Evolutionary conservation across 2,113 vertebrate species (phyloP).

Genomic region (Struthidea cinerea): DNA sequence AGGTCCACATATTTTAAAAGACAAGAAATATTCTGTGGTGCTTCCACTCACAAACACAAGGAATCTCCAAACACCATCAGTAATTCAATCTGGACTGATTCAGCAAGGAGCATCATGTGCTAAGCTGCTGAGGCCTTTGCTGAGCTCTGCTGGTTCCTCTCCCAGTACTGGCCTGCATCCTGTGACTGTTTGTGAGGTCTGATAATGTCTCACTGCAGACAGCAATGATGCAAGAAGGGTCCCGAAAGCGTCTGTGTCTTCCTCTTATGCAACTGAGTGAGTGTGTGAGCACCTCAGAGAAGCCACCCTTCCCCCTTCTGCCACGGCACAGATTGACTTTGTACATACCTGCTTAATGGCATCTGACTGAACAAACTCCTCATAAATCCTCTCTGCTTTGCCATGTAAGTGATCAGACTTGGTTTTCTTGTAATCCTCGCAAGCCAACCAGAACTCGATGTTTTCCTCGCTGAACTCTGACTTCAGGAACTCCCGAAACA

Average conservation of each 20-base stretch:
- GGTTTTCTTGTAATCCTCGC: constrained; percentile 84
- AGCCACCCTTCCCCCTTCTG: neutral
- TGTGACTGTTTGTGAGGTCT: neutral
- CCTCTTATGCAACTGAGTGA: neutral
- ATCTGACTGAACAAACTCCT: constrained; percentile 81
- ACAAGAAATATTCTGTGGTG: neutral
- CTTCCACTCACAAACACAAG: neutral
- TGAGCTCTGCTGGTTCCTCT: neutral
- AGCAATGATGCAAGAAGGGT: neutral
- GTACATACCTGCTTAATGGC: constrained; percentile 83
- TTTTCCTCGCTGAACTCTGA: constrained; percentile 94
- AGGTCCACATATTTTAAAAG: neutral
- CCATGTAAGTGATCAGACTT: constrained; percentile 67
- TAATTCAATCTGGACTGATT: neutral
- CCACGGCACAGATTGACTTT: neutral
- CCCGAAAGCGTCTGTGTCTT: neutral
- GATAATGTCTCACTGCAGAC: neutral
- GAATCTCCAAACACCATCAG: neutral
- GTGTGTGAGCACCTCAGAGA: neutral
- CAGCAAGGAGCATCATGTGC: neutral
- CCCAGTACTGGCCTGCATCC: neutral
- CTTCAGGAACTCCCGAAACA: constrained; percentile 83
- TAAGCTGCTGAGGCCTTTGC: neutral
- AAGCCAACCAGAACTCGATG: constrained; percentile 91
- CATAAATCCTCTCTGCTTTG: constrained; percentile 84